phyloP scores from a whole-genome alignment of 2,113 vertebrate genomes.

The Myrmophylax atrothorax region DNA sequence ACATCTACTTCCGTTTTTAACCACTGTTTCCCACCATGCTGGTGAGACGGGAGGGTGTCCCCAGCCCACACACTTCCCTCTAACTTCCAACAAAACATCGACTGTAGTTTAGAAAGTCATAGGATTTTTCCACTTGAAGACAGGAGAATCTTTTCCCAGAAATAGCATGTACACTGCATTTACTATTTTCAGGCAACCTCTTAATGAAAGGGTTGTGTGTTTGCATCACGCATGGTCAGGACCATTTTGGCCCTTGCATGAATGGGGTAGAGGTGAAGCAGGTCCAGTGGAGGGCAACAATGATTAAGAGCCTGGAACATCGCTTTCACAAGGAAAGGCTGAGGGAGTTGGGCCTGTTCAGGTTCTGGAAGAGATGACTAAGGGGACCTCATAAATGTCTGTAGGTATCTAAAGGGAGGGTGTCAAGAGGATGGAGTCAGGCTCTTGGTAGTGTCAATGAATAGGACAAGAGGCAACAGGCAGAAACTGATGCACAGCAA shows the following conservation, averaged over 20 bases:
- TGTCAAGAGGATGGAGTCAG: not conserved
- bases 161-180: not conserved
- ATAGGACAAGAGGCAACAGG: not conserved
- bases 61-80: not conserved
- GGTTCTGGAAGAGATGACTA: not conserved
- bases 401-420: not conserved
- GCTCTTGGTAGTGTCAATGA: not conserved
- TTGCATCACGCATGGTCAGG: rapidly evolving
- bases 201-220: not conserved
- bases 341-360: not conserved
- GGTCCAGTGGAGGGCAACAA: not conserved
- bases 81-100: not conserved
- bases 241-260: rapidly evolving
- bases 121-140: not conserved
- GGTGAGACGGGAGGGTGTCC: not conserved
- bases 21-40: not conserved
- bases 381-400: not conserved
- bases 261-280: not conserved
- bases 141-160: not conserved
- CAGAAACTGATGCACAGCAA: not conserved
- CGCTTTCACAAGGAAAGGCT: not conserved
- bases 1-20: not conserved
- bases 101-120: not conserved
- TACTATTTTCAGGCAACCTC: not conserved
- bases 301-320: not conserved